phyloP scores from a whole-genome alignment of 2,888 invertebrate species.

The Metellina segmentata region DNA sequence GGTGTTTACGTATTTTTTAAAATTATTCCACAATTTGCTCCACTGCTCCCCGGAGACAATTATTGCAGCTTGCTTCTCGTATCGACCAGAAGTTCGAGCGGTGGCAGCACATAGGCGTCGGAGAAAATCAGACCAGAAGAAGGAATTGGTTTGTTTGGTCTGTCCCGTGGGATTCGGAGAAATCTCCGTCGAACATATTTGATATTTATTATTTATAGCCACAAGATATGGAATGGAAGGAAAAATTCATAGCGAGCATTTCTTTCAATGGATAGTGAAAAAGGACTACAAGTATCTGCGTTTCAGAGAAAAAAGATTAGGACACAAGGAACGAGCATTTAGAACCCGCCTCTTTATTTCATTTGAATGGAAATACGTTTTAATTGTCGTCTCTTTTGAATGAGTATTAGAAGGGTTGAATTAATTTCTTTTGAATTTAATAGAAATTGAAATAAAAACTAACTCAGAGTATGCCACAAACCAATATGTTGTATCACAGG shows the following conservation, averaged over 20 bases:
- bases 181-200: background rate
- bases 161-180: background rate
- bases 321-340: too few species aligned
- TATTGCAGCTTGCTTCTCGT: background rate
- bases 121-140: background rate
- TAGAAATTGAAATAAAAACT: too few species aligned
- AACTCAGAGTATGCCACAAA: too few species aligned
- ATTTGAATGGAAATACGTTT: too few species aligned
- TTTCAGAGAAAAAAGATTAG: too few species aligned
- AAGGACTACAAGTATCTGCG: too few species aligned
- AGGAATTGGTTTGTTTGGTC: background rate
- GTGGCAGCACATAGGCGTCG: background rate
- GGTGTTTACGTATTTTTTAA: constrained; percentile 14
- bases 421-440: too few species aligned
- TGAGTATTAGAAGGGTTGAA: too few species aligned
- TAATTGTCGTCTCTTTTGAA: too few species aligned
- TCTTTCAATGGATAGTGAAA: too few species aligned
- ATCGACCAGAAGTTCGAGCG: background rate
- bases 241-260: background rate
- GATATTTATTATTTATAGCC: background rate
- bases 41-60: background rate
- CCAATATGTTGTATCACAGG: too few species aligned
- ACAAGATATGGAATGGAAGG: background rate
- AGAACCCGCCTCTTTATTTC: too few species aligned
- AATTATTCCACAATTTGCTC: constrained; percentile 3